Conservation (phyloP, 2,888 invertebrate genomes). For the Nomada goodeniana region DNA sequence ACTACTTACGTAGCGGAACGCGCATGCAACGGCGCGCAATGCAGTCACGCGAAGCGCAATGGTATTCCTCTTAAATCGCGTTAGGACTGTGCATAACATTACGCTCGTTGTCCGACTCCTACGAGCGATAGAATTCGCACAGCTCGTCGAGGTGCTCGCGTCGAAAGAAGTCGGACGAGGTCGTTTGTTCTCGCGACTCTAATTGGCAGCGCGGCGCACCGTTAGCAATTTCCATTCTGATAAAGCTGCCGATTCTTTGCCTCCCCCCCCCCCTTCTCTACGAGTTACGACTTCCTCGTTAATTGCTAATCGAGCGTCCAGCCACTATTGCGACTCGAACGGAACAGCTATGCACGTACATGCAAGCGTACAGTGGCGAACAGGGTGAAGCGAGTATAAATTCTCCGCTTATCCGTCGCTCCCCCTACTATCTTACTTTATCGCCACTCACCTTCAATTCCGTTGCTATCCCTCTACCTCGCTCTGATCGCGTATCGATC, state of each 20-base stretch:
- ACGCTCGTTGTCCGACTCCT: slow-evolving; percentile 44
- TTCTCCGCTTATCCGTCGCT: slow-evolving; percentile 12
- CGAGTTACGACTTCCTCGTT: slow-evolving; percentile 81
- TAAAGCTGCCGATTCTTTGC: slow-evolving; percentile 75
- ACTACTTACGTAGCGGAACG: slow-evolving; percentile 19
- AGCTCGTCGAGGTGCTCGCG: slow-evolving; percentile 45
- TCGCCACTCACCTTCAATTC: not conserved
- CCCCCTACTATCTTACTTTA: not conserved
- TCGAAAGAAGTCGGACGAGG: slow-evolving; percentile 76
- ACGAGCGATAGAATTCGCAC: slow-evolving; percentile 59
- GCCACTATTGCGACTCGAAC: slow-evolving; percentile 60
- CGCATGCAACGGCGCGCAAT: not conserved
- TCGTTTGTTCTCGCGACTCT: slow-evolving; percentile 80
- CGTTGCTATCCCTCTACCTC: not conserved
- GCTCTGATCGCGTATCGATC: not conserved
- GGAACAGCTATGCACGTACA: slow-evolving; percentile 13
- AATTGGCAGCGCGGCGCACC: slow-evolving; percentile 80
- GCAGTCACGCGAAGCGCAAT: slow-evolving; percentile 17
- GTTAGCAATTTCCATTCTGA: slow-evolving; percentile 82
- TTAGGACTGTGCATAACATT: slow-evolving; percentile 35
- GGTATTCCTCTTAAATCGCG: slow-evolving; percentile 47
- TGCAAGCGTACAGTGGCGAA: not conserved
- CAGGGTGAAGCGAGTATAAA: slow-evolving; percentile 10
- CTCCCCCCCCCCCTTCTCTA: slow-evolving; percentile 6
- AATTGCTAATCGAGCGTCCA: slow-evolving; percentile 79